Evolutionary conservation across 2,113 vertebrate genomes (phyloP).

Genomic region (Empidonax traillii): DNA sequence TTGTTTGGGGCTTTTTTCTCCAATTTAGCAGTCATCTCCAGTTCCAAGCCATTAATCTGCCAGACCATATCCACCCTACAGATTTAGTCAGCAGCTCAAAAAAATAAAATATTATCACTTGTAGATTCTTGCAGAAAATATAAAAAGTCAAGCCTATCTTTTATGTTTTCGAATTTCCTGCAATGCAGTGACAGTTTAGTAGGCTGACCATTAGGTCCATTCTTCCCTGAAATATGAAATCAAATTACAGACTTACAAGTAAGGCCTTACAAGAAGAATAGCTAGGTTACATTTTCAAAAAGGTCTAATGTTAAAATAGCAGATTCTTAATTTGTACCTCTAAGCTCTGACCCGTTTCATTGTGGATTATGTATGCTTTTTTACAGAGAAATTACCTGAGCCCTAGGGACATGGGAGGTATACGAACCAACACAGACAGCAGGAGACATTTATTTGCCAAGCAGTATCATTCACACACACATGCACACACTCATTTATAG

Average conservation of each 20-base stretch:
- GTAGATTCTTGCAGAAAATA: neutral
- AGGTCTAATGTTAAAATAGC: constrained; percentile 34
- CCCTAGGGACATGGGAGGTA: constrained; percentile 19
- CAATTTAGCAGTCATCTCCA: neutral
- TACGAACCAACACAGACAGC: constrained; percentile 44
- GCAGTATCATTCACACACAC: neutral
- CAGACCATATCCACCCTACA: neutral
- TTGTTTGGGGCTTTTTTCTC: neutral
- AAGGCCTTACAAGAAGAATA: neutral
- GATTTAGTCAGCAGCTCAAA: neutral
- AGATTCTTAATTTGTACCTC: constrained; percentile 46
- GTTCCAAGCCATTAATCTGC: neutral
- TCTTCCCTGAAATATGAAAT: neutral
- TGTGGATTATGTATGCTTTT: constrained; percentile 59
- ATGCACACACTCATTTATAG: neutral
- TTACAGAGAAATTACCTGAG: constrained; percentile 60
- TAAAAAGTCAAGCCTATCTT: neutral
- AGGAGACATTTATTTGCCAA: constrained; percentile 48
- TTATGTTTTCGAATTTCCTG: neutral
- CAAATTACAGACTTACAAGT: neutral
- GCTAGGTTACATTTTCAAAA: neutral
- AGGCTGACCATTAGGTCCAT: neutral
- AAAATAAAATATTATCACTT: neutral
- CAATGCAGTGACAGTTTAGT: neutral
- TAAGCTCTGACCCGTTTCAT: constrained; percentile 55